Evolutionary conservation across 2,113 vertebrate genomes (phyloP).

Genomic region (Sander vitreus): DNA sequence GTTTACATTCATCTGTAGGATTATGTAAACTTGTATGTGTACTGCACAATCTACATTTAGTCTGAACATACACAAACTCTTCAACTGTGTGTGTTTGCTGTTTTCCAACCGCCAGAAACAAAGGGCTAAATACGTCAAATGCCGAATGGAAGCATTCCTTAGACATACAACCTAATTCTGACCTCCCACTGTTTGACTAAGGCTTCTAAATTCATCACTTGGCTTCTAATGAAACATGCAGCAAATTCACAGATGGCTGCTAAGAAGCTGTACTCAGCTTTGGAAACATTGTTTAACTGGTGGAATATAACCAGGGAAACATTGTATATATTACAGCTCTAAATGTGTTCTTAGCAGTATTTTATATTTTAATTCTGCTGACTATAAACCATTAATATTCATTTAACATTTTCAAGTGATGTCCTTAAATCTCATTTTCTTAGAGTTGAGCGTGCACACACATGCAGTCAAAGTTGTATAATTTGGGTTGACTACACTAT

Average conservation of each 20-base stretch:
- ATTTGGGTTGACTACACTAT: neutral
- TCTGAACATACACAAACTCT: neutral
- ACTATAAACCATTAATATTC: neutral
- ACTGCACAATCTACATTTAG: neutral
- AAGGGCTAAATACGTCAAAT: neutral
- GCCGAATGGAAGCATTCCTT: neutral
- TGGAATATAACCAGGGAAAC: slow-evolving; percentile 5
- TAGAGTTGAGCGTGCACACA: neutral
- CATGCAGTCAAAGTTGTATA: too few relatives aligned
- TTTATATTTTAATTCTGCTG: neutral
- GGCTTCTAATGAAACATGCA: slow-evolving; percentile 66
- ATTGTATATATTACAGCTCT: neutral
- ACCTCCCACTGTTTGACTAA: slow-evolving; percentile 21
- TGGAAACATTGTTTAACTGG: slow-evolving; percentile 18
- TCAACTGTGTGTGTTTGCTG: neutral
- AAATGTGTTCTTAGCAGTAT: neutral
- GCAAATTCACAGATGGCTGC: slow-evolving; percentile 51
- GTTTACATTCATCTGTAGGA: slow-evolving; percentile 1
- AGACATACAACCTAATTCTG: slow-evolving; percentile 8
- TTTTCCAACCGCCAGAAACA: neutral
- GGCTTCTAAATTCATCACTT: slow-evolving; percentile 57
- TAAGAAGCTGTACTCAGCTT: slow-evolving; percentile 6
- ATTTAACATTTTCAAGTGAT: neutral
- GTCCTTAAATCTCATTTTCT: neutral
- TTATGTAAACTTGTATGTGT: slow-evolving; percentile 31